Evolutionary conservation across 2,888 invertebrate genomes (phyloP).

Genomic region (Endomychus coccineus): DNA sequence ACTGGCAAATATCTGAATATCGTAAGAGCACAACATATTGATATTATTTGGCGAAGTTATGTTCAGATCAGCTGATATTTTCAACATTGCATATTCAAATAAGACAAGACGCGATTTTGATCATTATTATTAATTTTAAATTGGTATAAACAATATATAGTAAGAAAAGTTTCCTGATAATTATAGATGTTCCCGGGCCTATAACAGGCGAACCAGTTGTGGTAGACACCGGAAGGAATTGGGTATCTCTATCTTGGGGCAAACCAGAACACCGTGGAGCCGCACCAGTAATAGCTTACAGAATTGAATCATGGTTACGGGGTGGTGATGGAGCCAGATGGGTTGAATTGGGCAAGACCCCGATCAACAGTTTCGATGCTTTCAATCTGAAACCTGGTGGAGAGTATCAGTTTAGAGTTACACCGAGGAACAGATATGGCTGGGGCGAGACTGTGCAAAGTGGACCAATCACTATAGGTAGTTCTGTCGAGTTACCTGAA

Average conservation of each 20-base stretch:
- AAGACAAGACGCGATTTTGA: no score
- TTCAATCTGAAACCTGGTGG: slow-evolving; percentile 73
- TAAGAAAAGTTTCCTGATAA: background rate
- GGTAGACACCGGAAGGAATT: slow-evolving; percentile 76
- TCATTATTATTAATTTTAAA: no score
- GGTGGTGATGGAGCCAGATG: slow-evolving; percentile 79
- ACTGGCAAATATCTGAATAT: no score
- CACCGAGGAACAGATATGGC: slow-evolving; percentile 83
- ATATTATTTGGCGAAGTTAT: no score
- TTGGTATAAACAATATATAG: no score
- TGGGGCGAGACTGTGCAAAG: slow-evolving; percentile 75
- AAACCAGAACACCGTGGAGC: slow-evolving; percentile 62
- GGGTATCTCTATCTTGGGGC: slow-evolving; percentile 78
- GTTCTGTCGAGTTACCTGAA: slow-evolving; percentile 65
- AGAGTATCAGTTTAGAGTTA: slow-evolving; percentile 81
- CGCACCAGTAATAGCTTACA: slow-evolving; percentile 75
- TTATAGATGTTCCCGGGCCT: slow-evolving; percentile 71
- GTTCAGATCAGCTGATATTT: no score
- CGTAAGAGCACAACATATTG: no score
- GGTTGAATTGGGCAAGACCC: slow-evolving; percentile 73
- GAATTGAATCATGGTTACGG: slow-evolving; percentile 71
- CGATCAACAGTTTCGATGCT: slow-evolving; percentile 72
- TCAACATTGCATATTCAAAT: no score
- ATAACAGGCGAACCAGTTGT: slow-evolving; percentile 68
- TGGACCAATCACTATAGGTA: slow-evolving; percentile 56